Evolutionary conservation across 2,113 vertebrate genomes (phyloP).

Genomic region (Tor tambroides): DNA sequence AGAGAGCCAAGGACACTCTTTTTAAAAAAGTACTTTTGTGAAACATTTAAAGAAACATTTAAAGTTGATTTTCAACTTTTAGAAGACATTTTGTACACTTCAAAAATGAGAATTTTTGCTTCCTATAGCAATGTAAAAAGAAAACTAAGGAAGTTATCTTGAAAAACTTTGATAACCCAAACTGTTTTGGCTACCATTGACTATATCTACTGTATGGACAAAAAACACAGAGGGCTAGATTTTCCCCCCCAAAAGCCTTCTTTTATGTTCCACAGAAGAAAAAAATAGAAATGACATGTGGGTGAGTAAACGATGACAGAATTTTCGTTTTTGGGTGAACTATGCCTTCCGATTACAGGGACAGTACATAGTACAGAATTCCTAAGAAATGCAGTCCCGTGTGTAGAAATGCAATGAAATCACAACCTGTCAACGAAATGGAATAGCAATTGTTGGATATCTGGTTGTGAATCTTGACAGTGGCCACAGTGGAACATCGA

Average conservation of each 20-base stretch:
- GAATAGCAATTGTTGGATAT: neutral
- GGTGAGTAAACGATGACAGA: neutral
- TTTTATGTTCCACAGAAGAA: neutral
- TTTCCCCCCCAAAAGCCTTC: neutral
- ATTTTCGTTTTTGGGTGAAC: neutral
- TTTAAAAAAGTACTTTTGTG: neutral
- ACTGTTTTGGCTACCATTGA: neutral
- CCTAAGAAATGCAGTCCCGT: neutral
- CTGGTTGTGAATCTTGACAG: slow-evolving; percentile 15
- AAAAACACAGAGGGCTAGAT: neutral
- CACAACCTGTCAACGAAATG: neutral
- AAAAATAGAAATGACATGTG: neutral
- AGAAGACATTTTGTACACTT: neutral
- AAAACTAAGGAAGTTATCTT: neutral
- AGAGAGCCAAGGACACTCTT: neutral
- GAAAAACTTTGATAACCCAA: neutral
- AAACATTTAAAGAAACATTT: neutral
- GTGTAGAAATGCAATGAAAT: neutral
- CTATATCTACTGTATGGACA: neutral
- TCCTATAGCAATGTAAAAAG: neutral
- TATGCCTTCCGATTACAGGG: neutral
- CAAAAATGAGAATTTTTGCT: neutral
- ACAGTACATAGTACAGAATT: neutral
- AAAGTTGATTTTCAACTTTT: neutral
- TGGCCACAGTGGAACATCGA: neutral